Conservation (phyloP, 2,888 invertebrate species). For the Cosmia trapezina region DNA sequence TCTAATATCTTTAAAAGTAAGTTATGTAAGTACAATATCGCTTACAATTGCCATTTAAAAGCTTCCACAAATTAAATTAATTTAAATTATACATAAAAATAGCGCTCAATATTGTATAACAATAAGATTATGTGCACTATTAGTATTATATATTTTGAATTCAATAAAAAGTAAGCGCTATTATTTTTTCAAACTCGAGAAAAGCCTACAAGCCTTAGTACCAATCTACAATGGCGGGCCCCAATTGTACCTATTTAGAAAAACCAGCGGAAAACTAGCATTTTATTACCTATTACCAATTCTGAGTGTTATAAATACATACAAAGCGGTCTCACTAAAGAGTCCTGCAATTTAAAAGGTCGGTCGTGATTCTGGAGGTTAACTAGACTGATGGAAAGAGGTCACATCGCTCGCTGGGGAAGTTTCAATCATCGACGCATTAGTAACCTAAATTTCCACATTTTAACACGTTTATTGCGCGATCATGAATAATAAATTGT, state of each 20-base stretch:
- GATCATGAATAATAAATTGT: neutral
- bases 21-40: too few relatives aligned
- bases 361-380: constrained; percentile 55
- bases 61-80: too few relatives aligned
- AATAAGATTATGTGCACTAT: too few relatives aligned
- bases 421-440: constrained; percentile 51
- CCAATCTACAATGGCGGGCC: neutral
- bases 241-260: too few relatives aligned
- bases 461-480: neutral
- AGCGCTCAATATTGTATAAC: too few relatives aligned
- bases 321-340: constrained; percentile 14
- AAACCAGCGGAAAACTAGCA: neutral
- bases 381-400: constrained; percentile 45
- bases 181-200: neutral
- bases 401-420: constrained; percentile 39
- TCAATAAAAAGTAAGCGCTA: neutral
- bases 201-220: neutral
- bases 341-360: constrained; percentile 50
- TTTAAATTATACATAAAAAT: too few relatives aligned
- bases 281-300: neutral
- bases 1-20: too few relatives aligned
- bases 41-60: too few relatives aligned
- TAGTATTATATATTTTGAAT: neutral
- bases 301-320: constrained; percentile 5
- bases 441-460: constrained; percentile 45